These are phyloP conservation scores for Crenichthys baileyi DNA, from an alignment of 2,797 vertebrate genomes.

Conservation along the genomic window DNA sequence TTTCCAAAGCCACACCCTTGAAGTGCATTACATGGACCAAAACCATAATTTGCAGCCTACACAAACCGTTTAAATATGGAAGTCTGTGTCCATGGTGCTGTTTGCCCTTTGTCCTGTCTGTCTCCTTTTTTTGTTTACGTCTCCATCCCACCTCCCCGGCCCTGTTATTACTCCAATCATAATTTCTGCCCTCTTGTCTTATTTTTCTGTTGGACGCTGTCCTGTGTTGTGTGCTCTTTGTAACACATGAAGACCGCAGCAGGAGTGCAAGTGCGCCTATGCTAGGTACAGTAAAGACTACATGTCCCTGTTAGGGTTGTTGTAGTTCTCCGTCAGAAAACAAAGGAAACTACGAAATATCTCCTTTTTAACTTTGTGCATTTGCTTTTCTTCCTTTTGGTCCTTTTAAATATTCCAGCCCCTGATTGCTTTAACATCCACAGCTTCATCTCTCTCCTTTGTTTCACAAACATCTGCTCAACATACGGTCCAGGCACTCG, in stretches of 20 bases:
- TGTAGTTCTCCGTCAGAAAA: constrained; percentile 58
- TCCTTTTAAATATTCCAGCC: constrained; percentile 30
- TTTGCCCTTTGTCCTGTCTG: constrained; percentile 24
- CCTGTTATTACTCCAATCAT: constrained; percentile 59
- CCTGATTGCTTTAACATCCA: constrained; percentile 47
- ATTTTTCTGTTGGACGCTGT: constrained; percentile 82
- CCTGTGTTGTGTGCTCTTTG: constrained; percentile 84
- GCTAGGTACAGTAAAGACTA: constrained; percentile 90
- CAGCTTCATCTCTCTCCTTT: constrained; percentile 25
- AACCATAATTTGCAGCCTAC: constrained; percentile 69
- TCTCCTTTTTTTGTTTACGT: constrained; percentile 43
- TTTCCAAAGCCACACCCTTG: constrained; percentile 62
- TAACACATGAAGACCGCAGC: constrained; percentile 93
- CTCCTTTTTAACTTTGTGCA: constrained; percentile 9
- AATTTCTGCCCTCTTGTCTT: constrained; percentile 82
- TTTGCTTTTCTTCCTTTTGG: constrained; percentile 34
- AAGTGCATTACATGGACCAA: constrained; percentile 43
- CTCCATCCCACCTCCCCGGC: constrained; percentile 33
- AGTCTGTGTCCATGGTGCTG: constrained; percentile 41
- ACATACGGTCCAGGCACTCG: constrained; percentile 36
- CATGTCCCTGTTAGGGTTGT: constrained; percentile 69
- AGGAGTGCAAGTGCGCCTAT: constrained; percentile 94
- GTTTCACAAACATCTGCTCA: constrained; percentile 33
- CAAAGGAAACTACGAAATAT: constrained; percentile 41
- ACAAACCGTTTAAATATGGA: constrained; percentile 66